Percentiles rank a stretch among this genome's conserved stretches.
phyloP scores from a whole-genome alignment of 2,888 invertebrate species.

The Stomorhina lunata region DNA sequence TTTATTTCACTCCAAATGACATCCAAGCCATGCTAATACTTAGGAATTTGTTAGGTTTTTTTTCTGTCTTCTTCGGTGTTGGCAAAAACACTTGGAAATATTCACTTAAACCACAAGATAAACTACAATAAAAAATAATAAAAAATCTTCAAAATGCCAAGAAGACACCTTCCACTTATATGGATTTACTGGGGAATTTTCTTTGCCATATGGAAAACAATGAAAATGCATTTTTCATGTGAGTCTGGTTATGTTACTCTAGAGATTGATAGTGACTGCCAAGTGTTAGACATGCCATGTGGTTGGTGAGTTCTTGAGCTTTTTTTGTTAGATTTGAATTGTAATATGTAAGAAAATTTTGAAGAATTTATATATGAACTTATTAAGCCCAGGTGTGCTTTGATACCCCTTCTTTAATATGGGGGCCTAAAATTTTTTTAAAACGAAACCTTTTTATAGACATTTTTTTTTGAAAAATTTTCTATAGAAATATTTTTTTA shows the following conservation, averaged over 20 bases:
- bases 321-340: neutral
- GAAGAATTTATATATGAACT: conserved; percentile 14
- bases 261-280: conserved; percentile 64
- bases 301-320: conserved; percentile 25
- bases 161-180: conserved; percentile 53
- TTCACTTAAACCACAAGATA: conserved; percentile 56
- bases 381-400: no score
- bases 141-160: conserved; percentile 57
- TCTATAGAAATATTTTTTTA: no score
- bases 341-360: conserved; percentile 46
- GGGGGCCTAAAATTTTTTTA: no score
- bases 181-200: conserved; percentile 37
- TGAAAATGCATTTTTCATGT: conserved; percentile 50
- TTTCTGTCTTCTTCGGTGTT: conserved; percentile 6
- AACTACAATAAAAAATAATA: conserved; percentile 27
- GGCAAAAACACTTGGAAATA: conserved; percentile 18
- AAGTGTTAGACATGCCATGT: conserved; percentile 61
- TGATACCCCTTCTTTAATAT: no score
- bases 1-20: conserved; percentile 23
- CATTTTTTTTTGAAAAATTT: no score
- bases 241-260: conserved; percentile 23
- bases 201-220: conserved; percentile 37
- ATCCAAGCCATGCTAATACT: conserved; percentile 46
- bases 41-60: neutral
- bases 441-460: no score